Percentiles rank a stretch among this genome's conserved stretches.
Conservation (phyloP, 2,888 invertebrate species). For the Tromatobia lineatoria region DNA sequence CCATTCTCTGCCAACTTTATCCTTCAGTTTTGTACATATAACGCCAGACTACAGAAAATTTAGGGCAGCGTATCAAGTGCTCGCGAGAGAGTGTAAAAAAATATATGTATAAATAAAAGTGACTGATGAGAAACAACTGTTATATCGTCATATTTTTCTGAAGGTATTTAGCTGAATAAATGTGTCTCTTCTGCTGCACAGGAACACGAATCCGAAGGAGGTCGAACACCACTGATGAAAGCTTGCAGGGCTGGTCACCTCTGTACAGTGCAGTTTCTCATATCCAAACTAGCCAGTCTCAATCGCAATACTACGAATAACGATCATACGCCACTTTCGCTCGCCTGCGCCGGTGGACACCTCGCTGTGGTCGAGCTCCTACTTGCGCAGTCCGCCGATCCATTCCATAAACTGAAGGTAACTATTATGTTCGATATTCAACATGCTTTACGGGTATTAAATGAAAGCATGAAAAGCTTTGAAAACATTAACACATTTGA, state of each 20-base stretch:
- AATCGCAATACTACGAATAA: constrained; percentile 96
- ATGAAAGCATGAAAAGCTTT: no score
- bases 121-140: no score
- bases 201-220: constrained; percentile 99
- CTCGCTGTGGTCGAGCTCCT: constrained; percentile 96
- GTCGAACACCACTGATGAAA: constrained; percentile 99
- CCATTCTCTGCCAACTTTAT: no score
- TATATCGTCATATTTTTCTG: neutral
- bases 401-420: constrained; percentile 97
- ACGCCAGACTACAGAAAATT: no score
- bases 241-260: constrained; percentile 98
- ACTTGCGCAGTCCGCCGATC: constrained; percentile 96
- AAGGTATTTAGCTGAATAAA: neutral
- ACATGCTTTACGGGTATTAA: neutral
- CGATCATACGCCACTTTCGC: constrained; percentile 98
- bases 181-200: constrained; percentile 73
- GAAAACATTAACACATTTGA: no score
- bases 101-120: neutral
- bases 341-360: constrained; percentile 99
- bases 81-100: neutral
- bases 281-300: constrained; percentile 95
- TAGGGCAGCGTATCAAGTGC: no score
- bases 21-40: no score
- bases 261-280: constrained; percentile 98
- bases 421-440: constrained; percentile 20